Conservation (phyloP, 1,140 invertebrate genomes). For the Tetramorium simillimum region DNA sequence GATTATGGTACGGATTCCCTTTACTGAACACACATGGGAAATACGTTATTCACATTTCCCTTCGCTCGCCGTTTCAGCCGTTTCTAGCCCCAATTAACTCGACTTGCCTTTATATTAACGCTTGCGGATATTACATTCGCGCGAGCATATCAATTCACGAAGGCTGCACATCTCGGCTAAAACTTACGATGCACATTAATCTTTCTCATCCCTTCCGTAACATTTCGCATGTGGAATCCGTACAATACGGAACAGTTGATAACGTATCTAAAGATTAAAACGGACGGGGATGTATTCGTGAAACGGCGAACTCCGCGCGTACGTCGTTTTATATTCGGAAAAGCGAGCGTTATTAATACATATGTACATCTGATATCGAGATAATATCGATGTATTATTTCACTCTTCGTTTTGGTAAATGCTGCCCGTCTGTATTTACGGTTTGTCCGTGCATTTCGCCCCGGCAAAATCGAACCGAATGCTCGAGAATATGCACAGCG, state of each 20-base stretch:
- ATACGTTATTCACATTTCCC: slow-evolving; percentile 23
- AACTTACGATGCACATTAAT: slow-evolving; percentile 26
- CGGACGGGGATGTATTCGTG: not conserved
- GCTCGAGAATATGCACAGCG: not conserved
- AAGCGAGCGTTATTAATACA: not conserved
- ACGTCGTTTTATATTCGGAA: not conserved
- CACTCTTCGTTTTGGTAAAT: not conserved
- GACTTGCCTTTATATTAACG: slow-evolving; percentile 59
- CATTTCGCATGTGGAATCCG: not conserved
- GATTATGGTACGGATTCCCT: slow-evolving; percentile 27
- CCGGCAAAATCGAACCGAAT: not conserved
- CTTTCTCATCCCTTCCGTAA: not conserved
- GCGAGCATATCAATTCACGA: slow-evolving; percentile 10
- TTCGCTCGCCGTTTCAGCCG: not conserved
- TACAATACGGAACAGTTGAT: not conserved
- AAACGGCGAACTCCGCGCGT: not conserved
- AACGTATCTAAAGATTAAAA: not conserved
- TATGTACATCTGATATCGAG: not conserved
- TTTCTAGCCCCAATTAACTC: slow-evolving; percentile 59
- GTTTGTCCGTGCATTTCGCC: not conserved
- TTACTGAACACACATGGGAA: slow-evolving; percentile 58
- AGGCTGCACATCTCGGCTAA: not conserved
- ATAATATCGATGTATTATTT: slow-evolving; percentile 11
- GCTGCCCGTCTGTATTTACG: not conserved
- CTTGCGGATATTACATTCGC: slow-evolving; percentile 35